Conservation (phyloP, 2,797 vertebrate species). For the Mareca penelope region DNA sequence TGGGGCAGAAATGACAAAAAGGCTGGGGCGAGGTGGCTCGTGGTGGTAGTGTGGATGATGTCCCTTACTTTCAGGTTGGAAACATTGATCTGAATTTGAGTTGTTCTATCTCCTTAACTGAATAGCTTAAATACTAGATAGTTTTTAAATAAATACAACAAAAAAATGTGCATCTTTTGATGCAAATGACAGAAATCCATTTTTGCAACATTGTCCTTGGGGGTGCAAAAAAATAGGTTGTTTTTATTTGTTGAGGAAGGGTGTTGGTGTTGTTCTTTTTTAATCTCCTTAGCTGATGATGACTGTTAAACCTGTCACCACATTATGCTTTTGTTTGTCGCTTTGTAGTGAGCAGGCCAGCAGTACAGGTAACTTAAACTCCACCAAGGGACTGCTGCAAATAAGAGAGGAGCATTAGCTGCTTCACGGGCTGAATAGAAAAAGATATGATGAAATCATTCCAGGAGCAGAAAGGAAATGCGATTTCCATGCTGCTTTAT, state of each 20-base stretch:
- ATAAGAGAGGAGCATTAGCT: background rate
- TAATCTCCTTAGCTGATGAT: background rate
- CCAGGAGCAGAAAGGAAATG: constrained; percentile 19
- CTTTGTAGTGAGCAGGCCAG: background rate
- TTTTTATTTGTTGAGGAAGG: background rate
- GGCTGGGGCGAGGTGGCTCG: background rate
- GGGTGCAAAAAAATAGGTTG: background rate
- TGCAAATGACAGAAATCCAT: background rate
- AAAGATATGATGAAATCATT: background rate
- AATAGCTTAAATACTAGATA: background rate
- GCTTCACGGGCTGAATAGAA: background rate
- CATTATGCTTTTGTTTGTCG: background rate
- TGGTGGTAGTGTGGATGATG: background rate
- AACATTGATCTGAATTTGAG: background rate
- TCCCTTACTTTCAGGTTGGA: background rate
- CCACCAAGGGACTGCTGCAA: background rate
- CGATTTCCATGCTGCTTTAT: constrained; percentile 40
- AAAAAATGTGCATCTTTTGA: background rate
- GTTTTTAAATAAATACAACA: background rate
- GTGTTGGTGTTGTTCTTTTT: background rate
- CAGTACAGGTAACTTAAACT: background rate
- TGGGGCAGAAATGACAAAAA: background rate
- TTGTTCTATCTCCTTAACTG: background rate
- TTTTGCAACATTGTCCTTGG: background rate
- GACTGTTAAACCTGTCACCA: background rate